phyloP scores from a whole-genome alignment of 2,888 invertebrate species.

The Ischnura elegans region DNA sequence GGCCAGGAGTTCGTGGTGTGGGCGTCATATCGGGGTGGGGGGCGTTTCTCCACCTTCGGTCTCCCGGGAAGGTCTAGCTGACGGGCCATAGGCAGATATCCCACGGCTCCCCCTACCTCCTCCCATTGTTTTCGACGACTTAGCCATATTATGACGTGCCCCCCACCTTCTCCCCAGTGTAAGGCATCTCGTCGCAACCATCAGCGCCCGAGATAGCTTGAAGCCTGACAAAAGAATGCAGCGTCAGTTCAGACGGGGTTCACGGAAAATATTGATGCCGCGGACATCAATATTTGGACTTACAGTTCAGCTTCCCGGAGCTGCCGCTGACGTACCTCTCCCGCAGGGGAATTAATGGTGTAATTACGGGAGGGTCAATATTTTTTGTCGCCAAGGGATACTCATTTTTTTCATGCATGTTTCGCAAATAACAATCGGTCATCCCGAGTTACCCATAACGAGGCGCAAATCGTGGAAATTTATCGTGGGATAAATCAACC shows the following conservation, averaged over 20 bases:
- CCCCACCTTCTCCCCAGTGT: not conserved
- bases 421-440: too few species aligned
- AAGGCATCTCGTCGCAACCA: slow-evolving; percentile 18
- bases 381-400: too few species aligned
- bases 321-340: too few species aligned
- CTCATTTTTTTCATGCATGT: too few species aligned
- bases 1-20: not conserved
- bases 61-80: not conserved
- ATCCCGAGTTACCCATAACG: too few species aligned
- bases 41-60: not conserved
- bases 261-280: not conserved
- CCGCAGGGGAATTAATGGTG: too few species aligned
- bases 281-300: slow-evolving; percentile 43
- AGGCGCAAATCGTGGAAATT: too few species aligned
- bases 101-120: not conserved
- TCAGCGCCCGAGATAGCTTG: not conserved
- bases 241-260: not conserved
- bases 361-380: too few species aligned
- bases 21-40: not conserved
- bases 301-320: not conserved
- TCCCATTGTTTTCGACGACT: slow-evolving; percentile 22
- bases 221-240: slow-evolving; percentile 20
- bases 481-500: too few species aligned
- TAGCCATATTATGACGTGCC: slow-evolving; percentile 18
- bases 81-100: not conserved